Conservation (phyloP, 2,797 vertebrate species). For the Sphaeramia orbicularis region DNA sequence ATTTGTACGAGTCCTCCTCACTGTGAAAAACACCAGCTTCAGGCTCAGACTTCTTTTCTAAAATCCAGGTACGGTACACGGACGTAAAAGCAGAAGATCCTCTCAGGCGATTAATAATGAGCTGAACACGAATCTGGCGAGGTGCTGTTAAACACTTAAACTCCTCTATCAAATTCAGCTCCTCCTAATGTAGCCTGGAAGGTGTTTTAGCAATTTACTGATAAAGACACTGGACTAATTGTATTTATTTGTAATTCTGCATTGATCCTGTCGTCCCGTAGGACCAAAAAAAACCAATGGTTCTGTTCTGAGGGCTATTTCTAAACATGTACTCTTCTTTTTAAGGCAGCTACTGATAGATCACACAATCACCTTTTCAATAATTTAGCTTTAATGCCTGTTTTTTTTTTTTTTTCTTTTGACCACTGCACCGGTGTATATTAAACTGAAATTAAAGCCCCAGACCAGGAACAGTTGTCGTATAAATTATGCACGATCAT, state of each 20-base stretch:
- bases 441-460: constrained; percentile 15
- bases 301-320: background rate
- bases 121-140: background rate
- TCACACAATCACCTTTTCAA: constrained; percentile 10
- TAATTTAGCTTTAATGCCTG: constrained; percentile 17
- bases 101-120: constrained; percentile 27
- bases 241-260: constrained; percentile 18
- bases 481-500: constrained; percentile 11
- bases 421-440: background rate
- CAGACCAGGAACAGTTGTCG: constrained; percentile 6
- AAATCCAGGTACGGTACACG: background rate
- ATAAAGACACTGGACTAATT: background rate
- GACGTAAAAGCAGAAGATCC: constrained; percentile 6
- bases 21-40: too few species aligned
- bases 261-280: background rate
- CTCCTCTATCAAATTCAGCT: constrained; percentile 2
- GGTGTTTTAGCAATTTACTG: constrained; percentile 3
- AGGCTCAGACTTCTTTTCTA: too few species aligned
- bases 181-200: background rate
- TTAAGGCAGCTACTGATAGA: constrained; percentile 8
- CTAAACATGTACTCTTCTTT: constrained; percentile 5
- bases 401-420: background rate
- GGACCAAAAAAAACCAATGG: too few species aligned
- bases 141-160: background rate
- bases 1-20: too few species aligned